Conservation (phyloP, 2,797 vertebrate species). For the Sternotherus odoratus region DNA sequence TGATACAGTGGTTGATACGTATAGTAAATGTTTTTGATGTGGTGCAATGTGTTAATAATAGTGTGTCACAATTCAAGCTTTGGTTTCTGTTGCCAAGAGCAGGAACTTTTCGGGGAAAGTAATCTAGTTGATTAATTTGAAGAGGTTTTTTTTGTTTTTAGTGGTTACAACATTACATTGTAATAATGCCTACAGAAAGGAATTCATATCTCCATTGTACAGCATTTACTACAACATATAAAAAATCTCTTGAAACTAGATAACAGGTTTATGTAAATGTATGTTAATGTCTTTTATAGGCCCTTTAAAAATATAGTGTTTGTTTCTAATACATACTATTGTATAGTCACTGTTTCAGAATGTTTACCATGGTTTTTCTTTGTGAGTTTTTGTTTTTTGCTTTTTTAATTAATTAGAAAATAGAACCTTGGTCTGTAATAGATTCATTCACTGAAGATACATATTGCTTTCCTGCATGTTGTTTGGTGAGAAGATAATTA, state of each 20-base stretch:
- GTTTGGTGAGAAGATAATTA: not conserved
- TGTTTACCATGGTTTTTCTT: slow-evolving; percentile 19
- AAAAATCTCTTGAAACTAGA: not conserved
- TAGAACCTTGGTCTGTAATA: slow-evolving; percentile 4
- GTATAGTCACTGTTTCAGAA: slow-evolving; percentile 5
- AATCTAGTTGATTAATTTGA: not conserved
- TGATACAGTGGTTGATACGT: not conserved
- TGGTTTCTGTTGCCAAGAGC: not conserved
- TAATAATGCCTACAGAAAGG: not conserved
- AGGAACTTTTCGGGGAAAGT: not conserved
- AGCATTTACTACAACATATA: not conserved
- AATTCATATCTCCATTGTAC: not conserved
- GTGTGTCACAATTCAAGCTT: not conserved
- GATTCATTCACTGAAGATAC: no score
- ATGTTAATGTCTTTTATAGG: not conserved
- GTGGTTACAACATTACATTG: not conserved
- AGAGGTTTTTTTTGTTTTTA: not conserved
- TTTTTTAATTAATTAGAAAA: slow-evolving; percentile 44
- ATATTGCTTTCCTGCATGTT: slow-evolving; percentile 21
- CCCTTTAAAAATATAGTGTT: not conserved
- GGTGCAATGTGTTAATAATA: not conserved
- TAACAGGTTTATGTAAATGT: rapidly evolving
- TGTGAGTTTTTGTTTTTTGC: not conserved
- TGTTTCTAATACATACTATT: not conserved
- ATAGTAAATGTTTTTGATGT: not conserved